These are phyloP conservation scores for Elmis aenea DNA, from an alignment of 2,888 invertebrate species.

Conservation along the genomic window DNA sequence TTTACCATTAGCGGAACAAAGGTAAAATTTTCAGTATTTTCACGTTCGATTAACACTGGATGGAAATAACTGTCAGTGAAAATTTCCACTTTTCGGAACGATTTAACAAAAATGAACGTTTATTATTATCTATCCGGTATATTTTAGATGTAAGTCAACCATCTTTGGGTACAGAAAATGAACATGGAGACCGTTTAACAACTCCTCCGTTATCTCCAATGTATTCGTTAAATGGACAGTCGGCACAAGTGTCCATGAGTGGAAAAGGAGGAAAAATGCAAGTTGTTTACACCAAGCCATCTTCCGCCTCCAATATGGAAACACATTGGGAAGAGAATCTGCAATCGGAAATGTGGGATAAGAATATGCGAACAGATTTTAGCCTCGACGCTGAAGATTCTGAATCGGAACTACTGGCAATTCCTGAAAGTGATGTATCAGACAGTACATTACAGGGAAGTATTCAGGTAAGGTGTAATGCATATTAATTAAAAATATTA, in stretches of 20 bases:
- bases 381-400: constrained; percentile 73
- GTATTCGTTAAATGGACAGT: constrained; percentile 55
- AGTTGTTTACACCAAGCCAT: constrained; percentile 43
- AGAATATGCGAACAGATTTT: constrained; percentile 26
- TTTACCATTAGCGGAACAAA: too few relatives aligned
- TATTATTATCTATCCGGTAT: too few relatives aligned
- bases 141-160: constrained; percentile 68
- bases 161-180: constrained; percentile 65
- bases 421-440: constrained; percentile 84
- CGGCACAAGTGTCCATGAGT: constrained; percentile 45
- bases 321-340: constrained; percentile 68
- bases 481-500: not conserved
- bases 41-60: too few relatives aligned
- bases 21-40: too few relatives aligned
- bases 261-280: constrained; percentile 44
- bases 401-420: constrained; percentile 83
- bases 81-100: too few relatives aligned
- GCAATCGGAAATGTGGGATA: constrained; percentile 38
- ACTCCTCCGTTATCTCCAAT: constrained; percentile 61
- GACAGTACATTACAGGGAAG: constrained; percentile 81
- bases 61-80: too few relatives aligned
- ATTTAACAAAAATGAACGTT: too few relatives aligned
- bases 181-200: constrained; percentile 49
- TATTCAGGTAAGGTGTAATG: constrained; percentile 35
- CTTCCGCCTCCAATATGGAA: constrained; percentile 52